Percentiles rank a stretch among this genome's conserved stretches.
Evolutionary conservation across 2,797 vertebrate species (phyloP).

Genomic region (Enteromius thamalakanensis): DNA sequence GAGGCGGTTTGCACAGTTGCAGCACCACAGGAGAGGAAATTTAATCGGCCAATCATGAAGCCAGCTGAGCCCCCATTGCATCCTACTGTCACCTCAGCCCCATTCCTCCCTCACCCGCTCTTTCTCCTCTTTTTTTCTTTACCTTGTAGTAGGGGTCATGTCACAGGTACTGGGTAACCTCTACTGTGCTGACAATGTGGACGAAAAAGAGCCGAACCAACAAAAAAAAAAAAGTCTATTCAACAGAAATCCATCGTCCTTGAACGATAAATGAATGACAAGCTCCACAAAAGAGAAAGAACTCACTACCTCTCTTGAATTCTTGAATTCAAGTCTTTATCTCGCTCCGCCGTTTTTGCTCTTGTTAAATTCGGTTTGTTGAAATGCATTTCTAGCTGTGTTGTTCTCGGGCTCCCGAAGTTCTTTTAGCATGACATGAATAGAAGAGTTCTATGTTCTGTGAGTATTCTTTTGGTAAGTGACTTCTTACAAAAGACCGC

Average conservation of each 20-base stretch:
- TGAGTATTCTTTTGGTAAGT: neutral
- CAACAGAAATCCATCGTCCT: slow-evolving; percentile 48
- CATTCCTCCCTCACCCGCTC: slow-evolving; percentile 9
- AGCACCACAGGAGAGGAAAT: slow-evolving; percentile 47
- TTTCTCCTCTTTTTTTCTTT: slow-evolving; percentile 37
- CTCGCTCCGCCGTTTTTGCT: neutral
- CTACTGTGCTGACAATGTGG: slow-evolving; percentile 51
- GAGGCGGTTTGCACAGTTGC: slow-evolving; percentile 45
- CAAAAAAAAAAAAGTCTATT: slow-evolving; percentile 28
- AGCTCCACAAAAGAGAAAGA: slow-evolving; percentile 13
- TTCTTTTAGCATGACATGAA: slow-evolving; percentile 8
- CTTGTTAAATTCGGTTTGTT: slow-evolving; percentile 22
- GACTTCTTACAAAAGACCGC: neutral
- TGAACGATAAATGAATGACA: slow-evolving; percentile 52
- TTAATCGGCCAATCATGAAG: slow-evolving; percentile 53
- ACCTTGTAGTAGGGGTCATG: slow-evolving; percentile 39
- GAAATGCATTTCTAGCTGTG: slow-evolving; percentile 10
- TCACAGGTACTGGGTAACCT: slow-evolving; percentile 39
- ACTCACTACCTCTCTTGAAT: slow-evolving; percentile 5
- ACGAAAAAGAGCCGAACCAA: slow-evolving; percentile 34
- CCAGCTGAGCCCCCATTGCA: slow-evolving; percentile 46
- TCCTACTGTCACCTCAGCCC: slow-evolving; percentile 23
- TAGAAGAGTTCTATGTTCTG: neutral
- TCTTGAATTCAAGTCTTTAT: slow-evolving; percentile 20
- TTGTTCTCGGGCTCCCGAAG: neutral